Evolutionary conservation across 2,888 invertebrate species (phyloP).

Genomic region (Plemyria rubiginata): DNA sequence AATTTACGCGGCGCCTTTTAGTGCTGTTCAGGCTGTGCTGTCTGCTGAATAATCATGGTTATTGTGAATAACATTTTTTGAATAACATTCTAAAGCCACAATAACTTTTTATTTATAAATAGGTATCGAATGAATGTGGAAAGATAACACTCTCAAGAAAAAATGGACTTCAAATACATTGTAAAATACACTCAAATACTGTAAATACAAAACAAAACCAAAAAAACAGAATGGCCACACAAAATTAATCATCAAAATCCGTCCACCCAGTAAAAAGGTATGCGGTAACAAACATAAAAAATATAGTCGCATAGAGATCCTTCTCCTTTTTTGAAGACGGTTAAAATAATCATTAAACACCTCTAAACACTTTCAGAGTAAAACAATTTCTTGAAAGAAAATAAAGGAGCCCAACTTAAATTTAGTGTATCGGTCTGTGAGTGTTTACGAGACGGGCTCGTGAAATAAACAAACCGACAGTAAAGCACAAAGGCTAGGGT

Average conservation of each 20-base stretch:
- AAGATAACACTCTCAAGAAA: too few species aligned
- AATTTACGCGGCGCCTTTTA: conserved; percentile 33
- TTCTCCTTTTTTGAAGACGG: too few species aligned
- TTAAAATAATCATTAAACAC: conserved; percentile 37
- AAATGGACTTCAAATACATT: too few species aligned
- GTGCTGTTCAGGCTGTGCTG: conserved; percentile 15
- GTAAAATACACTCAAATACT: too few species aligned
- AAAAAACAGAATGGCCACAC: too few species aligned
- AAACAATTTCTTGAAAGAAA: conserved; percentile 65
- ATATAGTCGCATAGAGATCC: too few species aligned
- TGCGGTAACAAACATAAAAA: too few species aligned
- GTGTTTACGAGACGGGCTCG: conserved; percentile 78
- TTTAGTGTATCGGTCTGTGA: conserved; percentile 75
- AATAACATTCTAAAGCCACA: not conserved
- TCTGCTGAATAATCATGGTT: conserved; percentile 17
- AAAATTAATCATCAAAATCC: too few species aligned
- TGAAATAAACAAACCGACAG: conserved; percentile 78
- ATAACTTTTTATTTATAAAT: not conserved
- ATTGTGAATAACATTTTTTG: not conserved
- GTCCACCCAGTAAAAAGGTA: too few species aligned
- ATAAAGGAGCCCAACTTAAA: conserved; percentile 74
- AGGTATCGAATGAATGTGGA: not conserved
- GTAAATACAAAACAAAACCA: too few species aligned
- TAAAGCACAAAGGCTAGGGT: conserved; percentile 73
- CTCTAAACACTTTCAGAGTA: conserved; percentile 39